Percentiles rank a stretch among this genome's conserved stretches.
These are phyloP conservation scores for Pluvialis apricaria DNA, from an alignment of 2,113 vertebrate genomes.

Conservation along the genomic window DNA sequence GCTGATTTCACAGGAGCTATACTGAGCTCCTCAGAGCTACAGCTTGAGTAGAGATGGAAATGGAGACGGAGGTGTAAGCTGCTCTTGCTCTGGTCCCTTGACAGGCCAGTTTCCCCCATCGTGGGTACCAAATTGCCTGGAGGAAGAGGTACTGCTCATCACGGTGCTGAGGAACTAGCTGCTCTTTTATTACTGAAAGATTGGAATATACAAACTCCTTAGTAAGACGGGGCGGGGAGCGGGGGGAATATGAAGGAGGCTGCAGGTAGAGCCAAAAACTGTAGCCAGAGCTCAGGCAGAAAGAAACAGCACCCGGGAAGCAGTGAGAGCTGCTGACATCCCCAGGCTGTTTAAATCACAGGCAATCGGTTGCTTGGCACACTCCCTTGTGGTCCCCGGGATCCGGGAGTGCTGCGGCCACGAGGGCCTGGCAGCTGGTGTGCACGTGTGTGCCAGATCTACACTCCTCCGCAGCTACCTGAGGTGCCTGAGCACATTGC, in stretches of 20 bases:
- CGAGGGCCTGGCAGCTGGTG: background rate
- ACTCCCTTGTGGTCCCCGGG: background rate
- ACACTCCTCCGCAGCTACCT: background rate
- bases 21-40: background rate
- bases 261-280: background rate
- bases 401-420: background rate
- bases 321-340: background rate
- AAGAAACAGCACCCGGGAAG: background rate
- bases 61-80: background rate
- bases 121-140: background rate
- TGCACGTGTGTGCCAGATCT: rapidly evolving
- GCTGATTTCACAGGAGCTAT: background rate
- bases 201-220: background rate
- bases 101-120: background rate
- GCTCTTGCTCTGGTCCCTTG: rapidly evolving
- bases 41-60: background rate
- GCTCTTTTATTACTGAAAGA: background rate
- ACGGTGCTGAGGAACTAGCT: background rate
- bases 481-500: background rate
- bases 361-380: background rate
- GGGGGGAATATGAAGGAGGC: background rate
- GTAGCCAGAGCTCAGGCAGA: background rate
- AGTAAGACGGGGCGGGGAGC: too few species aligned
- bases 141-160: background rate
- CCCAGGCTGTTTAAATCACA: background rate